Conservation (phyloP, 92 coral and sea anemone species). For the Heteractis magnifica region DNA sequence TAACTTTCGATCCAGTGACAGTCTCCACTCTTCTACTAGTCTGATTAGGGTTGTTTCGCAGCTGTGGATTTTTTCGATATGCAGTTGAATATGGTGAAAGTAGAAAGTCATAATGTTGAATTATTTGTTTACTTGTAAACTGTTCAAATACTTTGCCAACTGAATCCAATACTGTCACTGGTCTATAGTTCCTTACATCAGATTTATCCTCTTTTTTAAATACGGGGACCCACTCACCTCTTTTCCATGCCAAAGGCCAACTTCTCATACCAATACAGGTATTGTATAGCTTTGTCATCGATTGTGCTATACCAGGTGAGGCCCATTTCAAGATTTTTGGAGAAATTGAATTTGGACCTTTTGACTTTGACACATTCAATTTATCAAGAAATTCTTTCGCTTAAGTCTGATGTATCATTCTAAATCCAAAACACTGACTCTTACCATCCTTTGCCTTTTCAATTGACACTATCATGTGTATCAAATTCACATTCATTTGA, state of each 20-base stretch:
- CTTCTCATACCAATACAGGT: neutral
- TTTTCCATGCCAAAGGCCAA: conserved; percentile 45
- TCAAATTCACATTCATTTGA: conserved; percentile 13
- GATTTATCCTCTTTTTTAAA: conserved; percentile 39
- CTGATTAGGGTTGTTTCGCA: too few relatives aligned
- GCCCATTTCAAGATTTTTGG: conserved; percentile 35
- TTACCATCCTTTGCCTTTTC: conserved; percentile 17
- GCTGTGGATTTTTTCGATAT: too few relatives aligned
- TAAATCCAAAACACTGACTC: conserved; percentile 12
- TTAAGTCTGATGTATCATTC: conserved; percentile 7
- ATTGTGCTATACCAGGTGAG: conserved; percentile 24
- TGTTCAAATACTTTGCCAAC: too few relatives aligned
- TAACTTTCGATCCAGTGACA: too few relatives aligned
- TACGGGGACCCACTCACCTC: conserved; percentile 39
- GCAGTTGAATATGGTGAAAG: too few relatives aligned
- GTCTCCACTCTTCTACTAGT: too few relatives aligned
- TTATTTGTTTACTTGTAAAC: too few relatives aligned
- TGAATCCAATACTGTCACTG: conserved; percentile 3
- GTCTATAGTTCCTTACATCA: conserved; percentile 34
- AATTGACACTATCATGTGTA: conserved; percentile 23
- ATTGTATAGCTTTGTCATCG: conserved; percentile 28
- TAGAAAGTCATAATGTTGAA: too few relatives aligned
- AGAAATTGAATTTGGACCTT: conserved; percentile 26
- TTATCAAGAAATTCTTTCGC: conserved; percentile 27
- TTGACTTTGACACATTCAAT: conserved; percentile 34